Conservation (phyloP, 2,113 vertebrate genomes). For the Cairina moschata region DNA sequence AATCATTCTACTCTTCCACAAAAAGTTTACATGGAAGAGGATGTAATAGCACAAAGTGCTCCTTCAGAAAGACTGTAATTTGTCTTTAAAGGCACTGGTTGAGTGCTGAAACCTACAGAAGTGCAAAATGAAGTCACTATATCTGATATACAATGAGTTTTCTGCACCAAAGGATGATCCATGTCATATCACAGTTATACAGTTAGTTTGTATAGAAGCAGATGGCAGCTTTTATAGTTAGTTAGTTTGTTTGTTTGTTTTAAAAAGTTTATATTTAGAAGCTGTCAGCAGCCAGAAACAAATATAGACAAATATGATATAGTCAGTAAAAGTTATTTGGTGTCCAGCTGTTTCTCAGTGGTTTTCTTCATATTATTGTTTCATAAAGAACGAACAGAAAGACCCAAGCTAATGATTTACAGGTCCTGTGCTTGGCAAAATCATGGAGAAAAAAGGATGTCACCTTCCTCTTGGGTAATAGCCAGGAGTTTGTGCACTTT, state of each 20-base stretch:
- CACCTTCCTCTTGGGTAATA: rapidly evolving
- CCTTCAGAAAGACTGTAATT: neutral
- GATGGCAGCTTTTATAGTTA: neutral
- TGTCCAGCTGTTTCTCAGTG: neutral
- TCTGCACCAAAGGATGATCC: neutral
- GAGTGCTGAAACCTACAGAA: neutral
- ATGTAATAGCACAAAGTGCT: rapidly evolving
- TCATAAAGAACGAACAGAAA: neutral
- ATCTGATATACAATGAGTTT: neutral
- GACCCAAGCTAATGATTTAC: rapidly evolving
- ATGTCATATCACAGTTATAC: neutral
- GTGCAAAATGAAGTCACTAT: neutral
- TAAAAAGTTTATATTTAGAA: neutral
- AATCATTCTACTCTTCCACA: neutral
- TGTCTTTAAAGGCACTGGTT: neutral
- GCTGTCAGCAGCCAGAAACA: neutral
- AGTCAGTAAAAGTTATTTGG: neutral
- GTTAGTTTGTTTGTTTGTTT: too few relatives aligned
- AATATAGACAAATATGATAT: neutral
- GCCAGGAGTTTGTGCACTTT: neutral
- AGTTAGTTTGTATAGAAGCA: neutral
- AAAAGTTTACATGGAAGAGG: neutral
- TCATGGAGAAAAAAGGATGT: neutral
- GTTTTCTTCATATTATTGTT: neutral
- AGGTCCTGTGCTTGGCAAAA: neutral